Conservation (phyloP, 2,888 invertebrate species). For the Xestoiulus laeticollis region DNA sequence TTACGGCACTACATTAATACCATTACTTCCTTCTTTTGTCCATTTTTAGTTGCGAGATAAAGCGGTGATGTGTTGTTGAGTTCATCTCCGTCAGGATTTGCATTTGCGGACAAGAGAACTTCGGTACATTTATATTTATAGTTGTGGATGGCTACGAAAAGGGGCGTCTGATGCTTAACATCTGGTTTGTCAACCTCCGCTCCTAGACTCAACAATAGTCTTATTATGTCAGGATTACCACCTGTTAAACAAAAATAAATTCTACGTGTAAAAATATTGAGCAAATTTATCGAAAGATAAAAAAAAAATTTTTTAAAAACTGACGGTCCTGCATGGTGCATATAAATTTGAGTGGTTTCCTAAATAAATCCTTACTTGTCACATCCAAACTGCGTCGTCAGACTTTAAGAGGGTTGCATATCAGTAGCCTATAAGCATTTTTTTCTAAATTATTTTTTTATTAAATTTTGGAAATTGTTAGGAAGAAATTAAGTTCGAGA, state of each 20-base stretch:
- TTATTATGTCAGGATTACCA: constrained; percentile 57
- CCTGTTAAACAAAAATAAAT: constrained; percentile 54
- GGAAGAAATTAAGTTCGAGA: too few relatives aligned
- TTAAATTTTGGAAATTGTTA: too few relatives aligned
- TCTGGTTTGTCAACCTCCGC: constrained; percentile 58
- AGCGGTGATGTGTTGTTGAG: constrained; percentile 59
- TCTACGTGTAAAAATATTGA: neutral
- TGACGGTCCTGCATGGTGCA: neutral
- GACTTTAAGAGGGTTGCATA: too few relatives aligned
- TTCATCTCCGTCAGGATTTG: constrained; percentile 59
- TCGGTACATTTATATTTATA: constrained; percentile 58
- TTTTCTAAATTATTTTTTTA: too few relatives aligned
- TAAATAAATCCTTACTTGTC: too few relatives aligned
- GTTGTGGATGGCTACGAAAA: constrained; percentile 60
- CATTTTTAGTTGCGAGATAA: constrained; percentile 59
- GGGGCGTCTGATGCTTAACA: constrained; percentile 60
- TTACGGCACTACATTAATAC: constrained; percentile 54
- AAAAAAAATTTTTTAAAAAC: too few relatives aligned
- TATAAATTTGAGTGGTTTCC: too few relatives aligned
- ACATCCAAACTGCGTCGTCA: too few relatives aligned
- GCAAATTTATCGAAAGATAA: neutral
- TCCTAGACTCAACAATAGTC: constrained; percentile 57
- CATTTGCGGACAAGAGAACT: constrained; percentile 58
- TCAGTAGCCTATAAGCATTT: too few relatives aligned
- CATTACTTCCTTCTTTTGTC: constrained; percentile 57